Evolutionary conservation across 2,797 vertebrate genomes (phyloP).

Genomic region (Ctenopoma multispine): DNA sequence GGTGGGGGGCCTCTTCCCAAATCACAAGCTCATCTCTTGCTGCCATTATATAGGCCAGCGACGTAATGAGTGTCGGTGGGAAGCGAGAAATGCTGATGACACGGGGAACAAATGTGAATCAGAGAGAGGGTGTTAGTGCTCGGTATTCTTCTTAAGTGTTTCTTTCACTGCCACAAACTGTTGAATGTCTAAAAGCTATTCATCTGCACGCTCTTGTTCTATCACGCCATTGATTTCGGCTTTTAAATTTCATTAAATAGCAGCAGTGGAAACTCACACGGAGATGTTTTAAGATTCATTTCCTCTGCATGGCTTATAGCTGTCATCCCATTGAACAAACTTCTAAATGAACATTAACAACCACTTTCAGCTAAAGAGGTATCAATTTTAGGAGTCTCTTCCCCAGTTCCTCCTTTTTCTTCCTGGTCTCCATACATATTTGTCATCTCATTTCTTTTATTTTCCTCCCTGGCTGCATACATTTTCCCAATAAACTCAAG

Average conservation of each 20-base stretch:
- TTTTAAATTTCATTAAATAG: constrained; percentile 43
- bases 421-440: constrained; percentile 12
- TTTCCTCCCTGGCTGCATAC: not conserved
- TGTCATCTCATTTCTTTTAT: constrained; percentile 5
- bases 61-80: constrained; percentile 28
- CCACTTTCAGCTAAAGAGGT: constrained; percentile 15
- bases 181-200: constrained; percentile 38
- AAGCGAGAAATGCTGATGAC: constrained; percentile 38
- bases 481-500: not conserved
- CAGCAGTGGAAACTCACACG: constrained; percentile 11
- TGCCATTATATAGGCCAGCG: constrained; percentile 20
- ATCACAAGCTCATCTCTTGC: constrained; percentile 30
- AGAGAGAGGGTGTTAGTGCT: constrained; percentile 9
- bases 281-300: constrained; percentile 34
- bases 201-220: constrained; percentile 30
- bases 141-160: constrained; percentile 29
- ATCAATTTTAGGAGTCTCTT: constrained; percentile 16
- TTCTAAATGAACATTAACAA: constrained; percentile 35
- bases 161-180: constrained; percentile 34
- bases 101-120: constrained; percentile 35
- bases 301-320: constrained; percentile 13
- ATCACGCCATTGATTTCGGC: constrained; percentile 37
- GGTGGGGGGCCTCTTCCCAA: constrained; percentile 13
- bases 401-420: not conserved
- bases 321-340: constrained; percentile 1